Base-by-base conservation (phyloP, 2,797 vertebrate genomes). In the Anolis apletophallus region DNA sequence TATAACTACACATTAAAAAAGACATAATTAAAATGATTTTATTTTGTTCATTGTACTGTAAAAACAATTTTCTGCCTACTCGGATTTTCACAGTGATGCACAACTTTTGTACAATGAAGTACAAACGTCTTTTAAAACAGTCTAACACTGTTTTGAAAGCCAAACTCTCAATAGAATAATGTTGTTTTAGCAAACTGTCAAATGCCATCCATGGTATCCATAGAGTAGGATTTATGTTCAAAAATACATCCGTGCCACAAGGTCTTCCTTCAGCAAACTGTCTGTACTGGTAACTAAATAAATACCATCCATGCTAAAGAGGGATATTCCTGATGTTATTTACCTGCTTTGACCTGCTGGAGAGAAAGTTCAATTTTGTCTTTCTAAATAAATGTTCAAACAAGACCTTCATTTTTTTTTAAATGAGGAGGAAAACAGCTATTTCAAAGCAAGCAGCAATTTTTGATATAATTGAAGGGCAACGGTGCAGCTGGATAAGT, bases 401-500 rank as follows among this genome's bases (percentile, higher is more conserved):
- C 54, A 83, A 92, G 85, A 91, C 90, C 88, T 89, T 87, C 86
- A 79, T 69, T 8, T 61, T 12, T 29, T n/a, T n/a, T n/a, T n/a
- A 55, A 34, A 83, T 32, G 46, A 61, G 92, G 86, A 91, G 32
- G 93, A 84, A 93, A 91, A 88, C 84, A 90, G 91, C 46, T 11
- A 84, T 92, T 94, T 91, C 80, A 82, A 92, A 95, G 92, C 83
- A 88, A 36, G 90, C 81, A 89, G 74, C 82, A 14, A 83, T 85
- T 57, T 80, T 92, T 94, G 83, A 86, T 90, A 85, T 61, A 88
- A 91, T 81, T 90, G 89, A 93, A 95, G 75, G 85, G 94, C 83
- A 90, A 64, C 82, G 90, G 93, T 82, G 93, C 91, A 92, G 68
- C 64, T 72, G 86, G 84, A 89, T 94, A 93, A 89, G 72, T 87